Conservation (phyloP, 2,113 vertebrate species). For the Rhadina sibilatrix region DNA sequence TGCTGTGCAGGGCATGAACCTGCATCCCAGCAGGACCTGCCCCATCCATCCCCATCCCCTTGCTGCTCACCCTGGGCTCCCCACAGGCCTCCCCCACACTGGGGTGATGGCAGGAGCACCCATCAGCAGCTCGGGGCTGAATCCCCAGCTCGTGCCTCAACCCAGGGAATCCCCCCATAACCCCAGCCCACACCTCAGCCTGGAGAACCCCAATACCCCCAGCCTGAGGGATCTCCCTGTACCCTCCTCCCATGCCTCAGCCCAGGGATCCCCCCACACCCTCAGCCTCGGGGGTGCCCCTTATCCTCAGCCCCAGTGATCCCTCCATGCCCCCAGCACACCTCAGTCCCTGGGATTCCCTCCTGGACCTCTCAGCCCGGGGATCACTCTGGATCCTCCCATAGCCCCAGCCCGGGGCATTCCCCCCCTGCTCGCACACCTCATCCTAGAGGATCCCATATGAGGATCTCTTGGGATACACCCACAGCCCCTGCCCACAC, state of each 20-base stretch:
- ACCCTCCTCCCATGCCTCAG: background rate
- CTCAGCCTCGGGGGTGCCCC: background rate
- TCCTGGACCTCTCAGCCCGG: too few relatives aligned
- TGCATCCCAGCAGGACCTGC: background rate
- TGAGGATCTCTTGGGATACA: background rate
- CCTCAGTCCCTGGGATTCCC: accelerated
- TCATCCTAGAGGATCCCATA: background rate
- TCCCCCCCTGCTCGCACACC: accelerated
- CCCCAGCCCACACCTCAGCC: background rate
- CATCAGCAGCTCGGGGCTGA: background rate
- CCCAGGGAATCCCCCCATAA: background rate
- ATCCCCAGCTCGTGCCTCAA: background rate
- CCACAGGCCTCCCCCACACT: accelerated
- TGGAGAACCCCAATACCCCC: background rate
- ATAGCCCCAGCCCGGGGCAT: background rate
- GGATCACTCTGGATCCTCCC: background rate
- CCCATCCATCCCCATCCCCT: background rate
- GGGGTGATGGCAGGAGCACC: background rate
- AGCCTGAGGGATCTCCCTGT: background rate
- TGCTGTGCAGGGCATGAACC: accelerated
- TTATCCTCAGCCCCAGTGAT: background rate
- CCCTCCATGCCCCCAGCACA: background rate
- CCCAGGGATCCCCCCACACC: background rate
- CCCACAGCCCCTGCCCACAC: background rate
- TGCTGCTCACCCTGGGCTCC: background rate